Percentiles rank a stretch among this genome's conserved stretches.
phyloP scores from a whole-genome alignment of 1,140 invertebrate genomes.

The Drosophila varians region DNA sequence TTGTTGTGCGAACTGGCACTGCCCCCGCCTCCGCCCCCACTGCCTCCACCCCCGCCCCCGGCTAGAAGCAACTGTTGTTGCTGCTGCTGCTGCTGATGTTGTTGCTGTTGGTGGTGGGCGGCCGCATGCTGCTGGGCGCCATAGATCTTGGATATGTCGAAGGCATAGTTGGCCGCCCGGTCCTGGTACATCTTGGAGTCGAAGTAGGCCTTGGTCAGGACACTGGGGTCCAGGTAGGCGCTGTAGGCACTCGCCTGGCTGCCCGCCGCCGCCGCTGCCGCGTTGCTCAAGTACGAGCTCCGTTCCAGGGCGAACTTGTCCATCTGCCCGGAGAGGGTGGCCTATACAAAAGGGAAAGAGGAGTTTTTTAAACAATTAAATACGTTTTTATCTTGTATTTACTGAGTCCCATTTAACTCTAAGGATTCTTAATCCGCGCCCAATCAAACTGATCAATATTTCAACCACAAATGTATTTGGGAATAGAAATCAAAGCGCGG shows the following conservation, averaged over 20 bases:
- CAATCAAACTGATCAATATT: not conserved
- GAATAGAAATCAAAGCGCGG: too few relatives aligned
- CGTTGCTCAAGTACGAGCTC: slow-evolving; percentile 81
- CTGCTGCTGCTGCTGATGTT: slow-evolving; percentile 69
- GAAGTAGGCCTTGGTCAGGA: slow-evolving; percentile 91
- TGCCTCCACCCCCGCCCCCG: slow-evolving; percentile 22
- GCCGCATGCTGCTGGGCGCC: slow-evolving; percentile 72
- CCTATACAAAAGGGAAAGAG: slow-evolving; percentile 36
- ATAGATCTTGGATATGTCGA: slow-evolving; percentile 90
- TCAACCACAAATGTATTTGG: not conserved
- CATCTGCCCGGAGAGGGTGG: slow-evolving; percentile 79
- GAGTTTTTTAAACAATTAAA: too few relatives aligned
- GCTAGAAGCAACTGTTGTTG: slow-evolving; percentile 65
- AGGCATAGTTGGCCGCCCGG: slow-evolving; percentile 86
- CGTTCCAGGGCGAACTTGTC: slow-evolving; percentile 83
- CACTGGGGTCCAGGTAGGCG: slow-evolving; percentile 89
- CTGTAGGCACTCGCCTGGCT: slow-evolving; percentile 81
- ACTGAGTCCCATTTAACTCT: too few relatives aligned
- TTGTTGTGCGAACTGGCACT: slow-evolving; percentile 73
- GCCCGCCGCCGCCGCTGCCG: slow-evolving; percentile 35
- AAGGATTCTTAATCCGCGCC: not conserved
- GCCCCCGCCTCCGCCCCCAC: slow-evolving; percentile 41
- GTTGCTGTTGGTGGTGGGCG: slow-evolving; percentile 75
- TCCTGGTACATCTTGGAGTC: slow-evolving; percentile 92
- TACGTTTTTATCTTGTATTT: too few relatives aligned